These are phyloP conservation scores for Hydrotaea cyrtoneurina DNA, from an alignment of 2,888 invertebrate species.

Conservation along the genomic window DNA sequence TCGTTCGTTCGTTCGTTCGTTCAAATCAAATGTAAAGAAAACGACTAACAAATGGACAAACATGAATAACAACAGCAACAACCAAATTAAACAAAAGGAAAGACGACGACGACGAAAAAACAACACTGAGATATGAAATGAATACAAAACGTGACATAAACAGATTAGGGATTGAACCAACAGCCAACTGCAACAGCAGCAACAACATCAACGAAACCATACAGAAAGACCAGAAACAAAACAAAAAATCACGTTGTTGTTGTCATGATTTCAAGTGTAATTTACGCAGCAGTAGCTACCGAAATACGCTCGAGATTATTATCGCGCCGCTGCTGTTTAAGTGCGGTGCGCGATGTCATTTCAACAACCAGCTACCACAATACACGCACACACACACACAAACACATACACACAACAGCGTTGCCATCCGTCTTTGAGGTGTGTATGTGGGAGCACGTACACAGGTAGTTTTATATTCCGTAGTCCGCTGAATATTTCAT, in stretches of 20 bases:
- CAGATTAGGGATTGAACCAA: conserved; percentile 67
- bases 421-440: conserved; percentile 44
- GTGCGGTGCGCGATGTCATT: conserved; percentile 65
- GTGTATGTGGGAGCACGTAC: background rate
- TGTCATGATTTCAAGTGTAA: conserved; percentile 75
- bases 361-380: conserved; percentile 21
- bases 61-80: conserved; percentile 53
- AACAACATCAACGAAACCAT: conserved; percentile 31
- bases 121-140: conserved; percentile 46
- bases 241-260: conserved; percentile 59
- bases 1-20: no score
- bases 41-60: conserved; percentile 32
- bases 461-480: background rate
- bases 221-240: conserved; percentile 33
- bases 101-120: conserved; percentile 24
- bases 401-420: conserved; percentile 25
- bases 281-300: conserved; percentile 81
- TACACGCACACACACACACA: conserved; percentile 18
- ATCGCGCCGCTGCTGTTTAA: conserved; percentile 72
- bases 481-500: no score
- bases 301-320: conserved; percentile 80
- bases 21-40: conserved; percentile 43
- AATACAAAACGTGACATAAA: conserved; percentile 70
- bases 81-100: conserved; percentile 37
- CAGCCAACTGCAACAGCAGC: conserved; percentile 46